Evolutionary conservation across 1,140 invertebrate species (phyloP).

Genomic region (Sycophaga agraensis): DNA sequence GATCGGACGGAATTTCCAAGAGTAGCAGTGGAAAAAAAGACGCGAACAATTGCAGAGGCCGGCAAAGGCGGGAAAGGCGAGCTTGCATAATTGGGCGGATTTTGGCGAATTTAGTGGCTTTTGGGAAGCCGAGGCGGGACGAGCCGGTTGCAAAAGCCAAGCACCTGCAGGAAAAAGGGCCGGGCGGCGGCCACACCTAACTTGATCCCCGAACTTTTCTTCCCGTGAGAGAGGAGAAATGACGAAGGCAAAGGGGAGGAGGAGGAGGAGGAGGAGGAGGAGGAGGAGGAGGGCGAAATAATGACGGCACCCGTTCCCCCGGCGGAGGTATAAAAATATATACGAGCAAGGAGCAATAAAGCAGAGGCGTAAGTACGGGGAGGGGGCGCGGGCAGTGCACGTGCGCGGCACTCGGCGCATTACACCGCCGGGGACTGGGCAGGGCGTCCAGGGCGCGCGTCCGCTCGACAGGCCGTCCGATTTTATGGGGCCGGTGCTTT

Average conservation of each 20-base stretch:
- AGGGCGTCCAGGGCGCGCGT: slow-evolving; percentile 25
- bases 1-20: too few relatives aligned
- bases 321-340: slow-evolving; percentile 30
- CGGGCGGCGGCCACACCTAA: too few relatives aligned
- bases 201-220: not conserved
- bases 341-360: slow-evolving; percentile 31
- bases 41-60: too few relatives aligned
- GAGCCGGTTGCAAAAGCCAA: too few relatives aligned
- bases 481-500: slow-evolving; percentile 51
- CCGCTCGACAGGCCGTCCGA: slow-evolving; percentile 42
- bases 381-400: slow-evolving; percentile 22
- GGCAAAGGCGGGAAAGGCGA: too few relatives aligned
- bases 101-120: too few relatives aligned
- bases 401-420: too few relatives aligned
- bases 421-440: slow-evolving; percentile 18
- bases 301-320: slow-evolving; percentile 19
- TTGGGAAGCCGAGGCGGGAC: too few relatives aligned
- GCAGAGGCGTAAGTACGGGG: slow-evolving; percentile 31
- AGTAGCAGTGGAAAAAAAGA: too few relatives aligned
- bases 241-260: not conserved
- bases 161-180: too few relatives aligned
- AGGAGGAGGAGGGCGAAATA: slow-evolving; percentile 5
- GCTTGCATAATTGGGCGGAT: too few relatives aligned
- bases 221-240: not conserved
- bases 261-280: not conserved